phyloP scores from a whole-genome alignment of 1,140 invertebrate species.

The Dryas iulia region DNA sequence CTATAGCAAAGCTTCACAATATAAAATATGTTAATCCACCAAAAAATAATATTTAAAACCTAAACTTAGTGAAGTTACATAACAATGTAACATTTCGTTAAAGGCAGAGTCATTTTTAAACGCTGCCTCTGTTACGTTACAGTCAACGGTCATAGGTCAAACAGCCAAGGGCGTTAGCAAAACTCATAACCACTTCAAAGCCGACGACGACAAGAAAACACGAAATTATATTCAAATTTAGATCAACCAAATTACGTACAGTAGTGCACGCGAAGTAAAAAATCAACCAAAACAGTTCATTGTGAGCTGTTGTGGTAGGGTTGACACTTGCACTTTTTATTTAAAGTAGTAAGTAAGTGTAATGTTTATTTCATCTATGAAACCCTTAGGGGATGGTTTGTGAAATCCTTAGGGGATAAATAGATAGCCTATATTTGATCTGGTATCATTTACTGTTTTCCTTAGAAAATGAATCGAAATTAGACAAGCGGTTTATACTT shows the following conservation, averaged over 20 bases:
- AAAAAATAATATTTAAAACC: not conserved
- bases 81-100: not conserved
- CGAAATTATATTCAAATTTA: slow-evolving; percentile 77
- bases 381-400: too few species aligned
- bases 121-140: not conserved
- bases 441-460: too few species aligned
- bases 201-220: slow-evolving; percentile 44
- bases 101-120: not conserved
- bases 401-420: too few species aligned
- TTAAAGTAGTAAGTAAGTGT: too few species aligned
- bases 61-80: not conserved
- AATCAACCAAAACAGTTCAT: not conserved
- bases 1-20: too few species aligned
- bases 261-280: slow-evolving; percentile 64
- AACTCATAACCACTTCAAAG: slow-evolving; percentile 41
- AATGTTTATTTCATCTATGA: too few species aligned
- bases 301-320: not conserved
- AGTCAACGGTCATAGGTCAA: slow-evolving; percentile 4
- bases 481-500: too few species aligned
- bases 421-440: too few species aligned
- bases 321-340: too few species aligned
- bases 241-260: slow-evolving; percentile 70
- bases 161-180: slow-evolving; percentile 24
- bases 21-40: too few species aligned
- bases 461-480: too few species aligned